phyloP scores from a whole-genome alignment of 2,797 vertebrate species.

The Setipinna tenuifilis region DNA sequence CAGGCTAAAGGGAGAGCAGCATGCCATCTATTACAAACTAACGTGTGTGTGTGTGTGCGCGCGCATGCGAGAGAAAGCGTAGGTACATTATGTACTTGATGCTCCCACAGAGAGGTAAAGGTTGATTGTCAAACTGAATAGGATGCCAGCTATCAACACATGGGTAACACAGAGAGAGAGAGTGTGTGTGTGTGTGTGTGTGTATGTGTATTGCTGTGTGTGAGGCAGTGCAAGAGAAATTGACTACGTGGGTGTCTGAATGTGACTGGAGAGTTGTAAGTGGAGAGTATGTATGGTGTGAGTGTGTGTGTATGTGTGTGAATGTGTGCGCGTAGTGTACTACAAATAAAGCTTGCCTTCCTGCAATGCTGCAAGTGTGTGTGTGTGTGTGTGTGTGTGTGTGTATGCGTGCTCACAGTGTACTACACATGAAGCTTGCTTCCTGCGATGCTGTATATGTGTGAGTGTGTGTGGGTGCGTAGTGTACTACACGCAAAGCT shows the following conservation, averaged over 20 bases:
- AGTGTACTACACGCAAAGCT: too few species aligned
- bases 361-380: too few species aligned
- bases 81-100: background rate
- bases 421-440: too few species aligned
- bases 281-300: background rate
- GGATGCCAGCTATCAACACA: conserved; percentile 1
- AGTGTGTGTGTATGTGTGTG: background rate
- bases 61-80: background rate
- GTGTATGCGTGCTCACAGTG: too few species aligned
- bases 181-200: background rate
- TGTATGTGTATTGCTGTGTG: background rate
- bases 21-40: background rate
- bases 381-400: too few species aligned
- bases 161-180: background rate
- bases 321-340: background rate
- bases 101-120: background rate
- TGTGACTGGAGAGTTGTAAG: too few species aligned
- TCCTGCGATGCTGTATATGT: too few species aligned
- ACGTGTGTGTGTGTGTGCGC: background rate
- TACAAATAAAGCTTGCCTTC: background rate
- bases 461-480: too few species aligned
- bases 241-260: too few species aligned
- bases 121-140: background rate
- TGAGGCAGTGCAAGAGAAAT: background rate
- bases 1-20: background rate